Conservation (phyloP, 2,888 invertebrate genomes). For the Acrocera orbiculus region DNA sequence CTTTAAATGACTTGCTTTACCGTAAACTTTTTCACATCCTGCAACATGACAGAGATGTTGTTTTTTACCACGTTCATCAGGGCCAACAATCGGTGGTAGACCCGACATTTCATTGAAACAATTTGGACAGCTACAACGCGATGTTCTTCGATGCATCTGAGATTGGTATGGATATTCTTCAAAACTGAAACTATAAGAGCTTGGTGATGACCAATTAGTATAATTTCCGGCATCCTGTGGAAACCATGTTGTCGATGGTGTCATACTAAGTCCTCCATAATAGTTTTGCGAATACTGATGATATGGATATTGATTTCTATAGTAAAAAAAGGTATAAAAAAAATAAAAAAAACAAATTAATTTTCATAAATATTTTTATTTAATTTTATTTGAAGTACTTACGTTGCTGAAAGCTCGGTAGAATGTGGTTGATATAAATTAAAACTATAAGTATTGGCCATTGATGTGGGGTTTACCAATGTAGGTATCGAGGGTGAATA, state of each 20-base stretch:
- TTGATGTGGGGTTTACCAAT: too few relatives aligned
- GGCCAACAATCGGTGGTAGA: slow-evolving; percentile 51
- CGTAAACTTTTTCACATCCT: slow-evolving; percentile 76
- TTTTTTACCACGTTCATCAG: slow-evolving; percentile 57
- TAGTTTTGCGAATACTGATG: slow-evolving; percentile 29
- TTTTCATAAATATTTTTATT: too few relatives aligned
- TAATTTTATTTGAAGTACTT: too few relatives aligned
- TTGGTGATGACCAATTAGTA: slow-evolving; percentile 23
- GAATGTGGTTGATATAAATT: too few relatives aligned
- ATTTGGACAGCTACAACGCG: slow-evolving; percentile 66
- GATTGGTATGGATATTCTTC: slow-evolving; percentile 30
- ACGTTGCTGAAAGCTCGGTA: too few relatives aligned
- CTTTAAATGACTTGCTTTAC: slow-evolving; percentile 85
- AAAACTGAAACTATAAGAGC: slow-evolving; percentile 18
- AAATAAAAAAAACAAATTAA: slow-evolving; percentile 1
- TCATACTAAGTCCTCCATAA: slow-evolving; percentile 27
- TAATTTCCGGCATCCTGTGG: slow-evolving; percentile 26
- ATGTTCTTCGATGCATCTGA: slow-evolving; percentile 49
- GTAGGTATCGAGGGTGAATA: too few relatives aligned
- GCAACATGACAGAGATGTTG: slow-evolving; percentile 75
- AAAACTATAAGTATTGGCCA: too few relatives aligned
- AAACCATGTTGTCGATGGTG: slow-evolving; percentile 25
- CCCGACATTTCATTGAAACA: slow-evolving; percentile 63
- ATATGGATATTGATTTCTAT: slow-evolving; percentile 27
- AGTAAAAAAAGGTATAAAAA: slow-evolving; percentile 3